phyloP scores from a whole-genome alignment of 1,140 invertebrate genomes.

The Drosophila azteca region DNA sequence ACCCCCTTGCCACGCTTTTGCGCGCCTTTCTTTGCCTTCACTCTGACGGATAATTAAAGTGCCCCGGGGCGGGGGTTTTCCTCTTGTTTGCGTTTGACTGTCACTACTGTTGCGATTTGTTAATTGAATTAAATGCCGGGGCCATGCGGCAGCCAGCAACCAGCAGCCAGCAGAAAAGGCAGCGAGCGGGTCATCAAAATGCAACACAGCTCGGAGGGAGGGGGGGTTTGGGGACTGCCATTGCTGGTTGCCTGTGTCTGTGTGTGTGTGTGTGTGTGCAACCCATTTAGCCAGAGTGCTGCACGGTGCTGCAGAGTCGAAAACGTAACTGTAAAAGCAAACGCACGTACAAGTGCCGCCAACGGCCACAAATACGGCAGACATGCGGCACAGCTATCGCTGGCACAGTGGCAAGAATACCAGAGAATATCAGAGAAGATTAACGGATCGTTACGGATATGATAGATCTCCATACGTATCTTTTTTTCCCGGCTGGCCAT shows the following conservation, averaged over 20 bases:
- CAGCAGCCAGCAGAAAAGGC: not conserved
- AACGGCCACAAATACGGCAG: slow-evolving; percentile 24
- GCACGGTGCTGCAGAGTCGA: slow-evolving; percentile 31
- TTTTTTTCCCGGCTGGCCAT: not conserved
- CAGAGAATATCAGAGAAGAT: slow-evolving; percentile 35
- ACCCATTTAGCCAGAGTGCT: slow-evolving; percentile 67
- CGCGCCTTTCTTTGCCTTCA: slow-evolving; percentile 1
- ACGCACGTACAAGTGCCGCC: slow-evolving; percentile 61
- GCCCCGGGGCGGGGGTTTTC: slow-evolving; percentile 27
- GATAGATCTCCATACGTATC: too few species aligned
- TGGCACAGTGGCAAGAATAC: slow-evolving; percentile 34
- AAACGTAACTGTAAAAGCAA: slow-evolving; percentile 73
- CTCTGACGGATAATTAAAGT: slow-evolving; percentile 59
- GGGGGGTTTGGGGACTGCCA: slow-evolving; percentile 15
- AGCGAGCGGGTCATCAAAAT: slow-evolving; percentile 72
- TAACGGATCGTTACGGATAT: not conserved
- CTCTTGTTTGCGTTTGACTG: slow-evolving; percentile 21
- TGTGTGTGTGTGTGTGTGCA: slow-evolving; percentile 30
- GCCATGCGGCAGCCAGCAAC: slow-evolving; percentile 20
- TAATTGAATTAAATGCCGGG: slow-evolving; percentile 79
- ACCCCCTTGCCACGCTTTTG: too few species aligned
- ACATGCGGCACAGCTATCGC: slow-evolving; percentile 13
- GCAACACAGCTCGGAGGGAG: slow-evolving; percentile 40
- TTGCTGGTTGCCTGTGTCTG: slow-evolving; percentile 1
- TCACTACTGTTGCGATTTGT: slow-evolving; percentile 70